Conservation (phyloP, 2,113 vertebrate genomes). For the Phrynosoma blainvillii region DNA sequence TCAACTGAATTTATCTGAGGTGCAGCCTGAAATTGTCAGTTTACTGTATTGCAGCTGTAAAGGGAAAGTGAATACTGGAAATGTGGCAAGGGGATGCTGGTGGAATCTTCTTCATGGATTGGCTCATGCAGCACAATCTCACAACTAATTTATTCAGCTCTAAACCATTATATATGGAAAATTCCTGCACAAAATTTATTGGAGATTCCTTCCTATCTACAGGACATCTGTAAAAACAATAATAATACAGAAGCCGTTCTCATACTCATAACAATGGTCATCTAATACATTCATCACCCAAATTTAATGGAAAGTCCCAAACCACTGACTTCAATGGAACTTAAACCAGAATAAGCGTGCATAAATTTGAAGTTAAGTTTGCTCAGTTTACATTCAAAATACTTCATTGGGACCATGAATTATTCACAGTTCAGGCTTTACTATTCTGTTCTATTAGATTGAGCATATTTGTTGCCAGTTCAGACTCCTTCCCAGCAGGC, state of each 20-base stretch:
- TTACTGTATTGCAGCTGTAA: no score
- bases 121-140: background rate
- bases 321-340: background rate
- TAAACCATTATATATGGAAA: no score
- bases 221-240: background rate
- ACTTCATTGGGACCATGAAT: conserved; percentile 17
- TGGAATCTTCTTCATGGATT: background rate
- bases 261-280: background rate
- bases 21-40: background rate
- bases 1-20: background rate
- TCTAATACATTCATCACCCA: background rate
- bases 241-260: background rate
- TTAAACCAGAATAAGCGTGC: background rate
- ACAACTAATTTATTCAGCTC: no score
- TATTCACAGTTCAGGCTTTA: conserved; percentile 10
- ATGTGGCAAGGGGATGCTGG: background rate
- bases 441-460: conserved; percentile 12
- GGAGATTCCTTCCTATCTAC: no score
- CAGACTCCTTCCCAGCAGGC: conserved; percentile 22
- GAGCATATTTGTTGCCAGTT: conserved; percentile 6
- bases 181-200: no score
- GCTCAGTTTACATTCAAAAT: conserved; percentile 4
- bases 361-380: background rate
- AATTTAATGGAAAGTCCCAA: background rate
- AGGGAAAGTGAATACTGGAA: no score